Evolutionary conservation across 2,797 vertebrate genomes (phyloP).

Genomic region (Helarctos malayanus): DNA sequence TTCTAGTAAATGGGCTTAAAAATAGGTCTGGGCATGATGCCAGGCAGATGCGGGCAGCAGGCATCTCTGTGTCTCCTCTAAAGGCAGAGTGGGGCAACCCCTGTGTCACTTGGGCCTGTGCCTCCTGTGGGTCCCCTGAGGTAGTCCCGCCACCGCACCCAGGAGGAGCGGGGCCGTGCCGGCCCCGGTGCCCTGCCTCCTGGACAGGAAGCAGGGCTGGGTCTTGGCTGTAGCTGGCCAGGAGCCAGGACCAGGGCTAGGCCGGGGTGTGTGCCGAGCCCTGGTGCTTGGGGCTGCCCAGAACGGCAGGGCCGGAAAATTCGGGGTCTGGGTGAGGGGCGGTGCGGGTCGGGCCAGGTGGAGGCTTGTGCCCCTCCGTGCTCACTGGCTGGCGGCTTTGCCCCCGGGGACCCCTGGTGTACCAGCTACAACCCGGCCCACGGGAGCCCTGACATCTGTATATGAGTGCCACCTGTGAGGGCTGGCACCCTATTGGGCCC

Average conservation of each 20-base stretch:
- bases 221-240: background rate
- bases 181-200: background rate
- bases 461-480: fast-evolving
- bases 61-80: slow-evolving; percentile 69
- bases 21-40: slow-evolving; percentile 90
- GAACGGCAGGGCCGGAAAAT: fast-evolving
- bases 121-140: background rate
- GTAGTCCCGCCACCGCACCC: fast-evolving
- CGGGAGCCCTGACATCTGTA: background rate
- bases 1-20: slow-evolving; percentile 93
- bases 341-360: fast-evolving
- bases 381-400: background rate
- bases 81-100: slow-evolving; percentile 15
- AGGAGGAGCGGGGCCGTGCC: background rate
- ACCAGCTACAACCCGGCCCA: fast-evolving
- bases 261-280: too few species aligned
- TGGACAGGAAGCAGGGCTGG: fast-evolving
- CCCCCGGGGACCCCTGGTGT: too few species aligned
- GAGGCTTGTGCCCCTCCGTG: fast-evolving
- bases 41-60: slow-evolving; percentile 86
- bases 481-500: fast-evolving
- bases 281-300: too few species aligned
- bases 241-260: fast-evolving
- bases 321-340: background rate
- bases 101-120: background rate